phyloP scores from a whole-genome alignment of 1,140 invertebrate genomes.

The Ericerus pela region DNA sequence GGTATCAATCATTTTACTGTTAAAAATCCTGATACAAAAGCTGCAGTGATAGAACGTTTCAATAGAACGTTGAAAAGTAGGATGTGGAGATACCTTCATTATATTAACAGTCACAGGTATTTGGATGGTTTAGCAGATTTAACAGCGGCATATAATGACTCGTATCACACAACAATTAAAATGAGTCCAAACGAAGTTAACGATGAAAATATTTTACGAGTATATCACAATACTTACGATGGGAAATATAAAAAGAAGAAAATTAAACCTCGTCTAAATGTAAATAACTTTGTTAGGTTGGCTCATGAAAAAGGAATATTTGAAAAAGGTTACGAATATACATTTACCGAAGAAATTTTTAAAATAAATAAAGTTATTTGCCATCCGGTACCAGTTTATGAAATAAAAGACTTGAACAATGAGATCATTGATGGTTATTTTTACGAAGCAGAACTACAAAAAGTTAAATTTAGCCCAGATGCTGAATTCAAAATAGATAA shows the following conservation, averaged over 20 bases:
- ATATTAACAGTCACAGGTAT: conserved; percentile 23
- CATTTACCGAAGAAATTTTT: conserved; percentile 30
- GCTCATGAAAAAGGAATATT: conserved; percentile 21
- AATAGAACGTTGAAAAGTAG: conserved; percentile 31
- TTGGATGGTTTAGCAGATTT: not conserved
- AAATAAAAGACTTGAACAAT: conserved; percentile 25
- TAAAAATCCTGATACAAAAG: conserved; percentile 31
- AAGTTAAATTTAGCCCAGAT: conserved; percentile 8
- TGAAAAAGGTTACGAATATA: conserved; percentile 25
- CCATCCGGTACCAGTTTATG: conserved; percentile 23
- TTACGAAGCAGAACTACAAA: conserved; percentile 24
- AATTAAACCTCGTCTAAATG: conserved; percentile 13
- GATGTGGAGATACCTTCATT: conserved; percentile 32
- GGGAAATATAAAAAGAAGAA: not conserved
- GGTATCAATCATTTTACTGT: conserved; percentile 29
- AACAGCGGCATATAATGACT: conserved; percentile 27
- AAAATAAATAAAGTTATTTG: conserved; percentile 25
- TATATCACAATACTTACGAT: not conserved
- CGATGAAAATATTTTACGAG: not conserved
- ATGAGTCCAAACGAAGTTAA: not conserved
- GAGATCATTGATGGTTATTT: conserved; percentile 25
- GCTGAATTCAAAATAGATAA: not conserved
- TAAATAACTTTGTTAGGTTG: conserved; percentile 23
- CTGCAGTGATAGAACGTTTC: conserved; percentile 31
- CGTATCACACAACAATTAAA: conserved; percentile 24